phyloP scores from a whole-genome alignment of 2,888 invertebrate species.

The Drosophila conformis region DNA sequence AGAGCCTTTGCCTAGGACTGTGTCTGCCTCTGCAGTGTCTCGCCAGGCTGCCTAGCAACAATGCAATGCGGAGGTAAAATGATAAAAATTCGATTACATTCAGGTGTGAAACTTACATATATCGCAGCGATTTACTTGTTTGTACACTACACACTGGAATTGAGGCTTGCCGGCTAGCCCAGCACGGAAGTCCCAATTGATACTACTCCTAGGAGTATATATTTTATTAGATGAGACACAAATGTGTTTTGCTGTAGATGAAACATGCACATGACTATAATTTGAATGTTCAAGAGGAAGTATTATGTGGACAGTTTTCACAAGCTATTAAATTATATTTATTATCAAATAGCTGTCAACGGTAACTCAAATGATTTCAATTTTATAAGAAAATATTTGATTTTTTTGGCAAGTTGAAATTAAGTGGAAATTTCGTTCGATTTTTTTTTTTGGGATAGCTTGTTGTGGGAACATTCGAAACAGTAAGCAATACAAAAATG shows the following conservation, averaged over 20 bases:
- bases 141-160: slow-evolving; percentile 62
- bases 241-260: neutral
- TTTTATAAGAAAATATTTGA: slow-evolving; percentile 3
- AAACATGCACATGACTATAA: neutral
- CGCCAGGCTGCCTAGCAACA: slow-evolving; percentile 71
- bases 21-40: slow-evolving; percentile 30
- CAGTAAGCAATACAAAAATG: slow-evolving; percentile 15
- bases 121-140: slow-evolving; percentile 74
- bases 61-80: slow-evolving; percentile 81
- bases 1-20: slow-evolving; percentile 14
- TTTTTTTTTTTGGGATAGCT: neutral
- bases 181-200: slow-evolving; percentile 9
- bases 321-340: neutral
- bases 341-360: neutral
- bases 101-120: slow-evolving; percentile 83
- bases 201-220: slow-evolving; percentile 26
- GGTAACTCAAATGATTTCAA: neutral
- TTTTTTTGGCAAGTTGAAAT: slow-evolving; percentile 3
- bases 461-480: slow-evolving; percentile 4
- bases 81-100: slow-evolving; percentile 83
- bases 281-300: neutral
- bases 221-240: slow-evolving; percentile 10
- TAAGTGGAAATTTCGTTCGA: slow-evolving; percentile 19
- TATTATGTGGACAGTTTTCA: neutral
- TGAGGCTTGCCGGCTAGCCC: slow-evolving; percentile 38